Evolutionary conservation across 2,113 vertebrate species (phyloP).

Genomic region (Odontesthes bonariensis): DNA sequence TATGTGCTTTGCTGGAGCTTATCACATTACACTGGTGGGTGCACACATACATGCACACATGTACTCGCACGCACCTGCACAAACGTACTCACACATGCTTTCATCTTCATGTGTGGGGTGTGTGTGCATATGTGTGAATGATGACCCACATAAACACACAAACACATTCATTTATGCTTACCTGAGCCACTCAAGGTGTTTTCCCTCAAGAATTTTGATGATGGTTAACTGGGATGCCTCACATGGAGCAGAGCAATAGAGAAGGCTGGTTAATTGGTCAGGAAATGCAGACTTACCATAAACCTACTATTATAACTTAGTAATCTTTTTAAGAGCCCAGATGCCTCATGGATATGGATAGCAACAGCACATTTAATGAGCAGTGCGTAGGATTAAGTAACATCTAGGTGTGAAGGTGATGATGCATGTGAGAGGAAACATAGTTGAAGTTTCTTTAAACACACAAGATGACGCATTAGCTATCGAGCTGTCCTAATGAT

Average conservation of each 20-base stretch:
- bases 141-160: constrained; percentile 57
- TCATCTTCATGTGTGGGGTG: constrained; percentile 37
- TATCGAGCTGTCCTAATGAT: not conserved
- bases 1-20: constrained; percentile 83
- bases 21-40: constrained; percentile 79
- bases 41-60: constrained; percentile 53
- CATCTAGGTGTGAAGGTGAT: not conserved
- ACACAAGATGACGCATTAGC: not conserved
- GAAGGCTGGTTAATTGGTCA: constrained; percentile 4
- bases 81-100: constrained; percentile 22
- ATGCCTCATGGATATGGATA: not conserved
- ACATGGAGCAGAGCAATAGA: constrained; percentile 12
- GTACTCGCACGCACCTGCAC: constrained; percentile 11
- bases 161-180: constrained; percentile 65
- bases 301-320: not conserved
- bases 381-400: not conserved
- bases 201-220: constrained; percentile 74
- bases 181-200: constrained; percentile 77
- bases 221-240: constrained; percentile 45
- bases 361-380: not conserved
- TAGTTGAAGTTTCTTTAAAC: not conserved
- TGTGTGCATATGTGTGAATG: constrained; percentile 17
- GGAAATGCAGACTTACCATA: constrained; percentile 5
- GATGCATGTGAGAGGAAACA: not conserved
- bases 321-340: too few relatives aligned